Conservation (phyloP, 2,113 vertebrate species). For the Ochotona princeps region DNA sequence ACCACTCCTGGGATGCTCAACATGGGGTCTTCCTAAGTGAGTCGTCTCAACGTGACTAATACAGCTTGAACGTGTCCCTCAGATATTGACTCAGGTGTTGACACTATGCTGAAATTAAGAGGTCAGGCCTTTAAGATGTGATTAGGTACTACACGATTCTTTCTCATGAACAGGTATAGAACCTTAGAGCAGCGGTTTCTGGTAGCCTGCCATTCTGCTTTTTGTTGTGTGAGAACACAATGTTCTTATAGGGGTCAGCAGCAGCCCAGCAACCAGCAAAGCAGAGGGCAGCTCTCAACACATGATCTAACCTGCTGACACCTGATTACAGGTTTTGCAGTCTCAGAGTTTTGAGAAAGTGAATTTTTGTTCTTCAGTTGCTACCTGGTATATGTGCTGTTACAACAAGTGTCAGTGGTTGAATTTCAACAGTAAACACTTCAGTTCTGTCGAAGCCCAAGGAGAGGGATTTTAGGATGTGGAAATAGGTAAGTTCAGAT, state of each 20-base stretch:
- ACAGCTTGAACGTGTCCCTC: not conserved
- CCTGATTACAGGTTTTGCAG: not conserved
- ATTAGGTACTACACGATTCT: rapidly evolving
- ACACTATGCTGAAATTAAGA: not conserved
- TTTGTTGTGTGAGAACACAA: not conserved
- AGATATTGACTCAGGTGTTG: not conserved
- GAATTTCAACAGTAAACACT: not conserved
- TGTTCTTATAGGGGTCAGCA: not conserved
- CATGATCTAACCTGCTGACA: not conserved
- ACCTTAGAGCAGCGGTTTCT: not conserved
- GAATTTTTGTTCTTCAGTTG: not conserved
- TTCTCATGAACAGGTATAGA: too few relatives aligned
- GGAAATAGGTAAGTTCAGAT: not conserved
- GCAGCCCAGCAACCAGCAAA: not conserved
- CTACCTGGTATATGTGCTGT: not conserved
- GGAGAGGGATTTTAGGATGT: not conserved
- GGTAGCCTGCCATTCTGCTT: not conserved
- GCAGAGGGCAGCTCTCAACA: not conserved
- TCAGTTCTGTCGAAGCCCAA: not conserved
- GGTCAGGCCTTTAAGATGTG: not conserved
- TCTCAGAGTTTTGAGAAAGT: not conserved
- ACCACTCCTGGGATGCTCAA: not conserved
- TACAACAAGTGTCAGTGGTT: not conserved
- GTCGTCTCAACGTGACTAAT: not conserved
- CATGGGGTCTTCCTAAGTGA: not conserved